phyloP scores from a whole-genome alignment of 2,888 invertebrate genomes.

The Sarcophaga carnaria region DNA sequence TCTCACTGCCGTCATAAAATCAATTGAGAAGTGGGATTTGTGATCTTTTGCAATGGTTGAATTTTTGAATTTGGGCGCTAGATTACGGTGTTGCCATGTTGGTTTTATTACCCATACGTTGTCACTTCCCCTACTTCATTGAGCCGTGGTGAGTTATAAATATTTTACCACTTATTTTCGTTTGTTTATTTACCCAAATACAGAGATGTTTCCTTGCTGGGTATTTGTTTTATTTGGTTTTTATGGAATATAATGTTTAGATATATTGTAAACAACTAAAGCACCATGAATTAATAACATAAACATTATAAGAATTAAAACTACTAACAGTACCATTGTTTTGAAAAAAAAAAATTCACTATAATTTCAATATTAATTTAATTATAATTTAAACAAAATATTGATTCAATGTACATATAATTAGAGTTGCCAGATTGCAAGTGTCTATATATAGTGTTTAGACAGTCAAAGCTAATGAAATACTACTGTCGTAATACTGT shows the following conservation, averaged over 20 bases:
- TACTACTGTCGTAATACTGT: too few species aligned
- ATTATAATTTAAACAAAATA: background rate
- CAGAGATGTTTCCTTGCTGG: conserved; percentile 15
- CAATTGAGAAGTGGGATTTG: conserved; percentile 43
- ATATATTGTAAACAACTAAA: conserved; percentile 22
- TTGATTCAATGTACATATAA: background rate
- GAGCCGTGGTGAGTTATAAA: conserved; percentile 21
- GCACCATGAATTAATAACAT: conserved; percentile 25
- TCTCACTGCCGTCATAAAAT: conserved; percentile 63
- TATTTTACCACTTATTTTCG: background rate
- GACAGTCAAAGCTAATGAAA: too few species aligned
- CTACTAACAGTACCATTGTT: conserved; percentile 28
- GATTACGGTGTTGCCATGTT: conserved; percentile 38
- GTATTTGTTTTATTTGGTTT: background rate
- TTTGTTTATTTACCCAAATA: background rate
- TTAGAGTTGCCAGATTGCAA: conserved; percentile 10
- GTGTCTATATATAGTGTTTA: too few species aligned
- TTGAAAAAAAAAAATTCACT: background rate
- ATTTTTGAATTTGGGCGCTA: conserved; percentile 59
- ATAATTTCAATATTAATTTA: background rate
- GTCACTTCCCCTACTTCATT: conserved; percentile 10
- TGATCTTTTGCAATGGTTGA: conserved; percentile 44
- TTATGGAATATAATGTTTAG: background rate
- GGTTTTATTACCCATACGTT: background rate
- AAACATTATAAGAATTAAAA: conserved; percentile 29